phyloP scores from a whole-genome alignment of 92 coral and sea anemone species.

The Plumapathes pennacea region DNA sequence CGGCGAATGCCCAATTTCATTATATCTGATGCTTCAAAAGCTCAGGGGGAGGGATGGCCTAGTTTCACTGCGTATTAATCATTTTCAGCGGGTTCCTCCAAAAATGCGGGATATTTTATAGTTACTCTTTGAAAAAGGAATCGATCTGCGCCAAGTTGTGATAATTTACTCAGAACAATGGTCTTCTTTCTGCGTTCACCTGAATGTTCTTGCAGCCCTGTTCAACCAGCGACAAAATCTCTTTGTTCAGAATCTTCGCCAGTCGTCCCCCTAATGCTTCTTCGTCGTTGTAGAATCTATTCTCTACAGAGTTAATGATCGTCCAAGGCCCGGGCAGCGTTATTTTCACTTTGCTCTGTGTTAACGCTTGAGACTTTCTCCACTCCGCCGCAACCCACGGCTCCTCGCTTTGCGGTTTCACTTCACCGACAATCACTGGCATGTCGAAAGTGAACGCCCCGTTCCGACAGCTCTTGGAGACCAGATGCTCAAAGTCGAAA shows the following conservation, averaged over 20 bases:
- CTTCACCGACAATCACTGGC: constrained; percentile 61
- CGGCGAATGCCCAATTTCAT: too few relatives aligned
- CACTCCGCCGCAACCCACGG: constrained; percentile 76
- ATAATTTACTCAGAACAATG: too few relatives aligned
- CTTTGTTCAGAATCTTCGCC: constrained; percentile 57
- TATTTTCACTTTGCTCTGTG: constrained; percentile 59
- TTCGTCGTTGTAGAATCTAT: constrained; percentile 57
- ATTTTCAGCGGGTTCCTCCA: too few relatives aligned
- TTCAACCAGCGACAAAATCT: constrained; percentile 63
- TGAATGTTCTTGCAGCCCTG: constrained; percentile 85
- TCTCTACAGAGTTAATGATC: constrained; percentile 56
- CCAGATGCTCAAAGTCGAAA: constrained; percentile 65
- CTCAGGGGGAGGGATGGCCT: too few relatives aligned
- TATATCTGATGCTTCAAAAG: too few relatives aligned
- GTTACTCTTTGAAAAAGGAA: too few relatives aligned
- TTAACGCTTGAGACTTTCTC: constrained; percentile 56
- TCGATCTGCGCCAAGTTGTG: too few relatives aligned
- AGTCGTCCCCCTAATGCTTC: constrained; percentile 35
- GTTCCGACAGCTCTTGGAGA: constrained; percentile 34
- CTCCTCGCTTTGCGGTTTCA: constrained; percentile 32
- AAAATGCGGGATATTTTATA: too few relatives aligned
- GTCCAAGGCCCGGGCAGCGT: constrained; percentile 94
- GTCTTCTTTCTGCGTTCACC: constrained; percentile 51
- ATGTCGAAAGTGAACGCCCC: constrained; percentile 56
- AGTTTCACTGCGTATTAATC: too few relatives aligned